A percentile compares a stretch with the other conserved stretches of the same genome.
phyloP scores from a whole-genome alignment of 2,797 vertebrate genomes.

The Botia almorhae region DNA sequence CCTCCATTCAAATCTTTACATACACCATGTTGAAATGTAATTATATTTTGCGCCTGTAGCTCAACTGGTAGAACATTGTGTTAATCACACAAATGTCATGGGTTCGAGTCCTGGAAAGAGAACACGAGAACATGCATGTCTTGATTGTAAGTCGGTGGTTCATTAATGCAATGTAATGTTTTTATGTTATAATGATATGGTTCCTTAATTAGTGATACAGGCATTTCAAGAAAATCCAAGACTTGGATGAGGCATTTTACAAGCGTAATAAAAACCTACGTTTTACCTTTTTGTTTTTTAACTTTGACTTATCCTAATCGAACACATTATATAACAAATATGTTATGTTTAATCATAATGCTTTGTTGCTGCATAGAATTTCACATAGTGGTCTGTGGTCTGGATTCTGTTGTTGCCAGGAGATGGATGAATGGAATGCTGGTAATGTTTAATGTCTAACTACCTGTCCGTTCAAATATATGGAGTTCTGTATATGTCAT shows the following conservation, averaged over 20 bases:
- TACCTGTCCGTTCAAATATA: not conserved
- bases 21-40: not conserved
- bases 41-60: not conserved
- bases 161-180: too few species aligned
- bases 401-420: slow-evolving; percentile 91
- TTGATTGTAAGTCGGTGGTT: too few species aligned
- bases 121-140: too few species aligned
- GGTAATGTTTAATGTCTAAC: slow-evolving; percentile 71
- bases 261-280: slow-evolving; percentile 77
- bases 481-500: not conserved
- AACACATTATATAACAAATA: not conserved
- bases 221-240: slow-evolving; percentile 94
- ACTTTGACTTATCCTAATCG: not conserved
- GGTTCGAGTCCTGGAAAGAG: too few species aligned
- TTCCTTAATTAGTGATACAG: slow-evolving; percentile 72
- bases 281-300: not conserved
- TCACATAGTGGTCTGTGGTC: slow-evolving; percentile 92
- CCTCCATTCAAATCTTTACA: slow-evolving; percentile 66
- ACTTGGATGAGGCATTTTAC: slow-evolving; percentile 91
- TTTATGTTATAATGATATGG: not conserved
- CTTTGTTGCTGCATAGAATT: slow-evolving; percentile 80
- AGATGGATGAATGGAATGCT: slow-evolving; percentile 97
- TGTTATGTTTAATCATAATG: slow-evolving; percentile 2
- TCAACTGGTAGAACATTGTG: too few species aligned
- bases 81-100: too few species aligned